Percentiles rank a stretch among this genome's conserved stretches.
phyloP scores from a whole-genome alignment of 2,888 invertebrate species.

The Ferdinandea cuprea region DNA sequence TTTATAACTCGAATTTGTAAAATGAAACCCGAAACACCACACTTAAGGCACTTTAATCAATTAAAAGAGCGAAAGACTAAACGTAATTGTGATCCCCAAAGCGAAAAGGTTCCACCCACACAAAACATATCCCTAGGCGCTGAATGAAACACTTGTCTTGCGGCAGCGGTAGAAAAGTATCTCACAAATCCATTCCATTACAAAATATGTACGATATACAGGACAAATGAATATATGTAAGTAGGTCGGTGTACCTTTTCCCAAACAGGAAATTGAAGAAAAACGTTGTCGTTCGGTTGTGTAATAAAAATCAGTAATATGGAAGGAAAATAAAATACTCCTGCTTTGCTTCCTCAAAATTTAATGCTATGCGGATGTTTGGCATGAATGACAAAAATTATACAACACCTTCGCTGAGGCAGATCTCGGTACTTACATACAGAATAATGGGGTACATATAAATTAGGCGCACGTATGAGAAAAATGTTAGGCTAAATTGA shows the following conservation, averaged over 20 bases:
- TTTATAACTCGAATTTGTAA: neutral
- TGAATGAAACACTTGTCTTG: constrained; percentile 18
- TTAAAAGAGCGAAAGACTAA: constrained; percentile 41
- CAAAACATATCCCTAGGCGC: constrained; percentile 7
- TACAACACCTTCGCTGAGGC: constrained; percentile 15
- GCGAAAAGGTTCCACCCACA: neutral
- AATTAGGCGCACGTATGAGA: constrained; percentile 15
- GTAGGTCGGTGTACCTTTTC: no score
- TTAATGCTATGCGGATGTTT: constrained; percentile 16
- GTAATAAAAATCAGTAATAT: constrained; percentile 60
- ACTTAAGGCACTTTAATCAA: constrained; percentile 25
- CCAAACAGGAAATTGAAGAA: constrained; percentile 57
- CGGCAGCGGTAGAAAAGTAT: constrained; percentile 6
- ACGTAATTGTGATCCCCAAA: constrained; percentile 18
- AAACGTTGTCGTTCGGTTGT: constrained; percentile 24
- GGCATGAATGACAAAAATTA: constrained; percentile 52
- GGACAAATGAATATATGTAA: neutral
- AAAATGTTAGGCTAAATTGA: constrained; percentile 53
- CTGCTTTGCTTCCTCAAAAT: neutral
- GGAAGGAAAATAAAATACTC: constrained; percentile 23
- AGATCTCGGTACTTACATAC: neutral
- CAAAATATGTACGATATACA: neutral
- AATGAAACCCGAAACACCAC: constrained; percentile 3
- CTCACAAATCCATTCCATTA: constrained; percentile 8
- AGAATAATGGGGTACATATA: neutral